A percentile compares a stretch with the other conserved stretches of the same genome.
Conservation (phyloP, 2,888 invertebrate genomes). For the Sinodicranocentrus sp. region DNA sequence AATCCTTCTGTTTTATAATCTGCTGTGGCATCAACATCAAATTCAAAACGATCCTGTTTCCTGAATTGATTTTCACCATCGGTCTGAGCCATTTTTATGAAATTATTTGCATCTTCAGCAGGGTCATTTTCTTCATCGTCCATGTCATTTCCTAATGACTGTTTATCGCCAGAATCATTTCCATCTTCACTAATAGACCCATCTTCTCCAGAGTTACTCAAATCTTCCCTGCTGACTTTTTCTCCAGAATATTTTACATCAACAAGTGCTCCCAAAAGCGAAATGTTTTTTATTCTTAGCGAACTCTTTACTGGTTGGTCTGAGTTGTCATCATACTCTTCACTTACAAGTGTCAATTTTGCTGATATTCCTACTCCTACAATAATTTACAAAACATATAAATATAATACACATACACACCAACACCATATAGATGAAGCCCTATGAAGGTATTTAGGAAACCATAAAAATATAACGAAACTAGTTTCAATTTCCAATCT, state of each 20-base stretch:
- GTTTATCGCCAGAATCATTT: constrained; percentile 63
- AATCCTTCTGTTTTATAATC: constrained; percentile 67
- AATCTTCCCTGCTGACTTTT: constrained; percentile 83
- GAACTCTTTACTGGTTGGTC: constrained; percentile 28
- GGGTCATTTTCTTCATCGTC: constrained; percentile 6
- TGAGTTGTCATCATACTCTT: constrained; percentile 13
- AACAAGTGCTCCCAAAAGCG: constrained; percentile 47
- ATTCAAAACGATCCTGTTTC: constrained; percentile 75
- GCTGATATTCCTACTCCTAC: constrained; percentile 59
- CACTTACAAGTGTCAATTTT: constrained; percentile 50
- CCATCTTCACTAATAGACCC: constrained; percentile 72
- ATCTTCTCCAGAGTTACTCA: constrained; percentile 73
- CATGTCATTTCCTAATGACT: constrained; percentile 68
- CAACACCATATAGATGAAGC: too few species aligned
- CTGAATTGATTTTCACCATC: constrained; percentile 80
- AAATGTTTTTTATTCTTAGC: constrained; percentile 46
- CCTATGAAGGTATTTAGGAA: too few species aligned
- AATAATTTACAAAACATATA: too few species aligned
- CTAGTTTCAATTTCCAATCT: too few species aligned
- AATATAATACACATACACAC: too few species aligned
- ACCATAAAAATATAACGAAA: too few species aligned
- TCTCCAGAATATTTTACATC: constrained; percentile 87
- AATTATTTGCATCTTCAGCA: constrained; percentile 77
- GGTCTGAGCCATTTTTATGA: constrained; percentile 77
- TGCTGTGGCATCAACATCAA: constrained; percentile 62